Conservation (phyloP, 2,113 vertebrate species). For the Carlito syrichta region DNA sequence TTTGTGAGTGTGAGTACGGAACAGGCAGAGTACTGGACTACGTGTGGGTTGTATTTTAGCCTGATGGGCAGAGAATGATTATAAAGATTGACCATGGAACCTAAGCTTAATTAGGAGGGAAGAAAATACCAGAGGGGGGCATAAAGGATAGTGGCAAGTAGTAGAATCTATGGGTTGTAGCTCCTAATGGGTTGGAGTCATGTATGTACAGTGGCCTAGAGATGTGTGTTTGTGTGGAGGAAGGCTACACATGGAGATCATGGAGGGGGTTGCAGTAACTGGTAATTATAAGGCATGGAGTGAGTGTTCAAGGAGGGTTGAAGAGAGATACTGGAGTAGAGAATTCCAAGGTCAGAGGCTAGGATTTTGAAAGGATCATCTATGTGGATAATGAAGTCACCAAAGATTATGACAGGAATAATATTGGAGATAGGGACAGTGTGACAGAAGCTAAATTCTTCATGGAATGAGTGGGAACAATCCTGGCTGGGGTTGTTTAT, state of each 20-base stretch:
- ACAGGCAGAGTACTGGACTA: neutral
- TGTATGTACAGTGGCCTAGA: neutral
- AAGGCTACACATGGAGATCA: neutral
- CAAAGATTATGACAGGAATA: neutral
- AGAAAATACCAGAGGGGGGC: neutral
- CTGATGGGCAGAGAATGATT: neutral
- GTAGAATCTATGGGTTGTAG: neutral
- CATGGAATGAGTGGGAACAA: neutral
- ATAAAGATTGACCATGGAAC: neutral
- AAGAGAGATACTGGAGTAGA: neutral
- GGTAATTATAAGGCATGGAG: neutral
- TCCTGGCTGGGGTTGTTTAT: neutral
- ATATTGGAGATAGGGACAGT: neutral
- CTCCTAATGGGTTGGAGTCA: neutral
- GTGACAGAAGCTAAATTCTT: neutral
- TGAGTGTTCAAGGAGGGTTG: neutral
- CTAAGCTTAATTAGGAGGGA: neutral
- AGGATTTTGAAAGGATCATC: neutral
- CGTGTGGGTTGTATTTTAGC: neutral
- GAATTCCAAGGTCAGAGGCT: neutral
- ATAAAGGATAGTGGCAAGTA: neutral
- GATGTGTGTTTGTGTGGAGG: neutral
- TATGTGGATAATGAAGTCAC: neutral
- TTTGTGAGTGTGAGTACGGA: neutral
- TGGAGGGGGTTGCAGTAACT: neutral